These are phyloP conservation scores for Linnaemya vulpina DNA, from an alignment of 2,888 invertebrate species.

Conservation along the genomic window DNA sequence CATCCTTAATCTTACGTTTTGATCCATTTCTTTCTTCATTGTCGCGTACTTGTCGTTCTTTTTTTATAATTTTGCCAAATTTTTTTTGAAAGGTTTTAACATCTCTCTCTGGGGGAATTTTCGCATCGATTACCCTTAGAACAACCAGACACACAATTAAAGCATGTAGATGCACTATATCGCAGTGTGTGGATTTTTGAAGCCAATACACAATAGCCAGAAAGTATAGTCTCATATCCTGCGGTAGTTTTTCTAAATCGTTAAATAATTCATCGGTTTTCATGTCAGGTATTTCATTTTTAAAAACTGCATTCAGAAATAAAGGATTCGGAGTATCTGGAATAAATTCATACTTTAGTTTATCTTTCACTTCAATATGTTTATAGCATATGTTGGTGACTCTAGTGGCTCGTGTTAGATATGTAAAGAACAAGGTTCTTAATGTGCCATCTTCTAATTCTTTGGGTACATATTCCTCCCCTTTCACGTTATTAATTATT, in stretches of 20 bases:
- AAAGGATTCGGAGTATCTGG: slow-evolving; percentile 76
- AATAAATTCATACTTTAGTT: slow-evolving; percentile 73
- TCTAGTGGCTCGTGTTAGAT: slow-evolving; percentile 79
- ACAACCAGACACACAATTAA: slow-evolving; percentile 79
- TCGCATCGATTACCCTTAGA: slow-evolving; percentile 79
- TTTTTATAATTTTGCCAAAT: slow-evolving; percentile 79
- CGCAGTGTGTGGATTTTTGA: slow-evolving; percentile 78
- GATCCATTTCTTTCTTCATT: slow-evolving; percentile 75
- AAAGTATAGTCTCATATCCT: slow-evolving; percentile 79
- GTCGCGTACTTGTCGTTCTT: slow-evolving; percentile 77
- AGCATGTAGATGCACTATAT: slow-evolving; percentile 79
- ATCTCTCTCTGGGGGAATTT: slow-evolving; percentile 80
- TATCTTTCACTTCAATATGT: slow-evolving; percentile 74
- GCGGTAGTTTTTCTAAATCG: slow-evolving; percentile 76
- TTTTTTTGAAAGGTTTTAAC: slow-evolving; percentile 77
- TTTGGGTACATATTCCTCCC: slow-evolving; percentile 68
- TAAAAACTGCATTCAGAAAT: slow-evolving; percentile 77
- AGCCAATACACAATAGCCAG: slow-evolving; percentile 81
- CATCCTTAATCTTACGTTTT: slow-evolving; percentile 73
- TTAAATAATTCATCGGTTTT: slow-evolving; percentile 75
- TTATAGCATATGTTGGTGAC: slow-evolving; percentile 80
- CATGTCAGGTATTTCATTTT: slow-evolving; percentile 70
- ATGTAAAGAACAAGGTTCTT: slow-evolving; percentile 77
- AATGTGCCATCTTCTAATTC: slow-evolving; percentile 71
- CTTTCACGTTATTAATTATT: slow-evolving; percentile 80